Evolutionary conservation across 2,797 vertebrate species (phyloP), one percentile per base, ranked within the genome.

Genomic region (Poeciliopsis presidionis): DNA sequence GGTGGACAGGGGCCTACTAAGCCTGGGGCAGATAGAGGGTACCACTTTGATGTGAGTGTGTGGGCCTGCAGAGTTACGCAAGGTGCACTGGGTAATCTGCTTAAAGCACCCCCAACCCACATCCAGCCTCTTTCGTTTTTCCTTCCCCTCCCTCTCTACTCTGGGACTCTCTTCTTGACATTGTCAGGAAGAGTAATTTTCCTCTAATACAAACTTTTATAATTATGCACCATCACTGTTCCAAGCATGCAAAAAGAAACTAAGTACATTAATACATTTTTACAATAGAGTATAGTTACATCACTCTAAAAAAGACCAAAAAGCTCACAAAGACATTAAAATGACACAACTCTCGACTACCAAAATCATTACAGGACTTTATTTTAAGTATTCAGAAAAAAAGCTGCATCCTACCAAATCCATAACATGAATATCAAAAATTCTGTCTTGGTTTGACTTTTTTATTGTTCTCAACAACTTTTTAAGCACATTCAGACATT

Each of bases 11-110:
- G 93, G 92, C 92, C 90, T 90, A 93, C 94, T 92, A 89, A 94
- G 94, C 95, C 94, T 93, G 88, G 92, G 94, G 94, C 94, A 95
- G 91, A 94, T 90, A 91, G 92, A 92, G 93, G 93, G 91, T 92
- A 91, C 90, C 86, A 90, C 93, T 95, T 94, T 94, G 92, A 95
- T 94, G 92, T 94, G 88, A 93, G 93, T 94, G 93, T 95, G 94
- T 94, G 93, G 93, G 92, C 94, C 93, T 92, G 90, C 90, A 93
- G 93, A 93, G 92, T 93, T 91, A 92, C 91, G 91, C 87, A 93
- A 93, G 92, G 94, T 94, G 93, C 91, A 91, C 83, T 91, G 90
- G 92, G 92, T 94, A 94, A 93, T 94, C 92, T 93, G 82, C 84
- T 79, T 65, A 79, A 89, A 51, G 89, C 77, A 81, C 81, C 82